Conservation (phyloP, 2,888 invertebrate genomes). For the Tuta absoluta region DNA sequence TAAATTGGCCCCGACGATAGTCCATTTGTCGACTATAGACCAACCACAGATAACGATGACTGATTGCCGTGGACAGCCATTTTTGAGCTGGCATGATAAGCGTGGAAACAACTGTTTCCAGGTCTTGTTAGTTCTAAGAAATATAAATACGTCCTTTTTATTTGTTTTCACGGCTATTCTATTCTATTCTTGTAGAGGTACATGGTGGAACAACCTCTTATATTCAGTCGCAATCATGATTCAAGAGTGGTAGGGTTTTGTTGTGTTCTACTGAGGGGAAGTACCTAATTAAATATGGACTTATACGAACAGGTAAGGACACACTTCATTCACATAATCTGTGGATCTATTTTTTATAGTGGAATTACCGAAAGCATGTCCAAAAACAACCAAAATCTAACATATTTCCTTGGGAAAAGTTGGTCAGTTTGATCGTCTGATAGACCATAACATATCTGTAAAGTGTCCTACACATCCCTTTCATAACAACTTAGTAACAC, state of each 20-base stretch:
- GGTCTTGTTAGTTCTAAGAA: not conserved
- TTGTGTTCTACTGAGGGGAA: not conserved
- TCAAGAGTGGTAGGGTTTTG: not conserved
- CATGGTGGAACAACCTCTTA: not conserved
- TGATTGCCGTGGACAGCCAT: conserved; percentile 21
- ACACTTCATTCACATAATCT: no score
- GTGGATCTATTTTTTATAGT: no score
- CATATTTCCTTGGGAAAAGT: no score
- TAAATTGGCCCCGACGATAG: conserved; percentile 38
- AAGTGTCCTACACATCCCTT: no score
- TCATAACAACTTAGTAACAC: no score
- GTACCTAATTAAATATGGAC: no score
- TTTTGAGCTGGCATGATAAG: conserved; percentile 10
- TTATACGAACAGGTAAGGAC: no score
- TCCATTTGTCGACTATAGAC: conserved; percentile 15
- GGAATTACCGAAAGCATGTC: no score
- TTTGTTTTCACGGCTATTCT: conserved; percentile 1
- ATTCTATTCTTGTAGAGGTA: not conserved
- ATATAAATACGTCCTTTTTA: conserved; percentile 9
- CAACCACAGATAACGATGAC: conserved; percentile 34
- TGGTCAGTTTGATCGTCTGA: no score
- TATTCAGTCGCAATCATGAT: not conserved
- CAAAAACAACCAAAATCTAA: no score
- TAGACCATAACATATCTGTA: no score
- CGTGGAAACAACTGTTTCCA: conserved; percentile 18